Base-by-base conservation (phyloP, 2,113 vertebrate genomes). In the Formicarius rufipectus region DNA sequence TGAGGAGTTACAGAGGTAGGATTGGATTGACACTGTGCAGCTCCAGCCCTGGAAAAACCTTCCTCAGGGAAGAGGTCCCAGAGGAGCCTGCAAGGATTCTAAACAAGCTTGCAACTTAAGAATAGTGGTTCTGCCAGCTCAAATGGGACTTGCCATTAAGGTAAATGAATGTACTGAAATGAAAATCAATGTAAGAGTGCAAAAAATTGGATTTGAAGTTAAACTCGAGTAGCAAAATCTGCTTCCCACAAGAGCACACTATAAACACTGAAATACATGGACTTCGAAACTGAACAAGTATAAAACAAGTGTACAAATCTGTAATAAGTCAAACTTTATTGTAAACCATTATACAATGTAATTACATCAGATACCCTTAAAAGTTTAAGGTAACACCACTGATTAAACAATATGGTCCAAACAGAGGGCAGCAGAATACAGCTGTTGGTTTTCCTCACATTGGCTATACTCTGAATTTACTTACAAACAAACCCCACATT, bases 311-410 rank as follows among this genome's bases (percentile, higher is more conserved):
- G 76, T 95, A 94, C 75, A 60, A 75, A 89, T 93, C 80, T 75
- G 86, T 95, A 97, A 87, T 95, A 96, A 93, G 97, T 94, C 96
- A 95, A 96, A 96, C 94, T 99, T 99, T 99, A 99, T 98, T 99
- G 98, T 98, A 98, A 99, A 99, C 98, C 96, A 87, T 97, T 97
- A 98, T 97, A 98, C 92, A 98, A 97, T 63, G 91, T 97, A 97
- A 94, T 96, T 95, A 98, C 95, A 97, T 97, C 73, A 84, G 95
- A 95, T 97, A 98, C 94, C 96, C 92, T 97, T 97, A 87, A 58
- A 95, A 94, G 94, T 95, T 96, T 42, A 94, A 95, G 74, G n/a
- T 88, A 95, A 95, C 76, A 96, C 60, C 95, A 97, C 88, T 67
- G 68, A 93, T 79, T 81, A 92, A 95, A 97, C 83, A 96, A 77